Conservation (phyloP, 2,797 vertebrate species). For the Halcyon smyrnensis region DNA sequence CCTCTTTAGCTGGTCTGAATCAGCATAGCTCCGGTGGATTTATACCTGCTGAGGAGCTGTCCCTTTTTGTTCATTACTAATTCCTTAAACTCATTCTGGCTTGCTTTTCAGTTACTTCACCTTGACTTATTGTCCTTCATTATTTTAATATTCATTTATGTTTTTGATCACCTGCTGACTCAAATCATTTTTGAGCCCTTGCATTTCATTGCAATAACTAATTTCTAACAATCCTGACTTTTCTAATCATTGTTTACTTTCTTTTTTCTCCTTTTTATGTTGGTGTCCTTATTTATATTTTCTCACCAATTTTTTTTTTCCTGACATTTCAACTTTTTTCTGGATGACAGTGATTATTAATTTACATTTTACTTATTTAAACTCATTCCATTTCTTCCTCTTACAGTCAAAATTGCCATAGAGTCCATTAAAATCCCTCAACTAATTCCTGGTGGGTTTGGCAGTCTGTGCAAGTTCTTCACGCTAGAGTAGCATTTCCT, state of each 20-base stretch:
- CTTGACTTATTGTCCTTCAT: slow-evolving; percentile 68
- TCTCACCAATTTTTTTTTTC: neutral
- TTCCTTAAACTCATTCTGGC: slow-evolving; percentile 52
- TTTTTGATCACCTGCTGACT: slow-evolving; percentile 68
- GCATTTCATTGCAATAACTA: slow-evolving; percentile 45
- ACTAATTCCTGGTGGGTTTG: slow-evolving; percentile 47
- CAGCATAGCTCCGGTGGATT: slow-evolving; percentile 12
- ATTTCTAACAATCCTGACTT: slow-evolving; percentile 49
- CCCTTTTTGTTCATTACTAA: slow-evolving; percentile 50
- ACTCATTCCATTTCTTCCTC: neutral
- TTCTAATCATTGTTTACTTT: slow-evolving; percentile 59
- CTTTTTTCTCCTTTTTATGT: slow-evolving; percentile 6
- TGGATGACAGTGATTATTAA: slow-evolving; percentile 10
- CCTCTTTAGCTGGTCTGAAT: slow-evolving; percentile 1
- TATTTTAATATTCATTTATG: slow-evolving; percentile 68
- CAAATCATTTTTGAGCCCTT: slow-evolving; percentile 47
- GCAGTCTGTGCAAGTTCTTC: neutral
- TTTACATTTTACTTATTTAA: slow-evolving; percentile 57
- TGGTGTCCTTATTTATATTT: slow-evolving; percentile 48
- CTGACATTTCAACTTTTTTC: slow-evolving; percentile 17
- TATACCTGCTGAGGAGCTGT: slow-evolving; percentile 53
- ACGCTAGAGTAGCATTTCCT: neutral
- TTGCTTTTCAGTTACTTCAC: slow-evolving; percentile 70
- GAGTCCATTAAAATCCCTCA: slow-evolving; percentile 49
- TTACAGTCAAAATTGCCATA: slow-evolving; percentile 34